A percentile compares a stretch with the other conserved stretches of the same genome.
Evolutionary conservation across 1,140 invertebrate species (phyloP).

Genomic region (Nebria ingens): DNA sequence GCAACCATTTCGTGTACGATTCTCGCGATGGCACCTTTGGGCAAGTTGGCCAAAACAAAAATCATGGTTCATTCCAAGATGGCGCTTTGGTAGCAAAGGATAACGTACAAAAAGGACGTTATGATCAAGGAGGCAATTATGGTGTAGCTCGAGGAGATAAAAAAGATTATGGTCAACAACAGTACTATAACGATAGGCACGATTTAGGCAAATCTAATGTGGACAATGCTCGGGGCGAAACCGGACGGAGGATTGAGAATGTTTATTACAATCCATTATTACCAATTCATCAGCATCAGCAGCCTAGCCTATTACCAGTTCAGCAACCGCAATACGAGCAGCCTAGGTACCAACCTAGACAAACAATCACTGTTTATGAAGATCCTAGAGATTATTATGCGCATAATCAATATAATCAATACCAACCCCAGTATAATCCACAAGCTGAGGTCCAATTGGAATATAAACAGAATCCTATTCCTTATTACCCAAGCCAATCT

Average conservation of each 20-base stretch:
- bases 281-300: slow-evolving; percentile 9
- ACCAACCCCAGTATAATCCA: background rate
- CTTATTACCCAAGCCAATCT: background rate
- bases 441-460: slow-evolving; percentile 23
- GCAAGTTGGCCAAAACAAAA: slow-evolving; percentile 35
- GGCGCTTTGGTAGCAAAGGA: slow-evolving; percentile 19
- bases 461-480: background rate
- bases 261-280: slow-evolving; percentile 19
- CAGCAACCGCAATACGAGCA: slow-evolving; percentile 8
- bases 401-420: background rate
- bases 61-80: slow-evolving; percentile 38
- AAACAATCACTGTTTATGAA: slow-evolving; percentile 46
- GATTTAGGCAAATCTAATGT: slow-evolving; percentile 34
- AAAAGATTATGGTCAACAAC: slow-evolving; percentile 40
- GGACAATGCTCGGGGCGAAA: slow-evolving; percentile 37
- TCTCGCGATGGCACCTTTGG: slow-evolving; percentile 38
- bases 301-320: slow-evolving; percentile 11
- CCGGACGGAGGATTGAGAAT: slow-evolving; percentile 32
- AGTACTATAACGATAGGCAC: slow-evolving; percentile 40
- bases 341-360: background rate
- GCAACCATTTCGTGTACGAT: slow-evolving; percentile 40
- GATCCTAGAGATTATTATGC: slow-evolving; percentile 41
- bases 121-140: slow-evolving; percentile 39
- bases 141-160: slow-evolving; percentile 36
- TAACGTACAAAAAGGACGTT: slow-evolving; percentile 35